Evolutionary conservation across 2,113 vertebrate species (phyloP).

Genomic region (Myrmophylax atrothorax): DNA sequence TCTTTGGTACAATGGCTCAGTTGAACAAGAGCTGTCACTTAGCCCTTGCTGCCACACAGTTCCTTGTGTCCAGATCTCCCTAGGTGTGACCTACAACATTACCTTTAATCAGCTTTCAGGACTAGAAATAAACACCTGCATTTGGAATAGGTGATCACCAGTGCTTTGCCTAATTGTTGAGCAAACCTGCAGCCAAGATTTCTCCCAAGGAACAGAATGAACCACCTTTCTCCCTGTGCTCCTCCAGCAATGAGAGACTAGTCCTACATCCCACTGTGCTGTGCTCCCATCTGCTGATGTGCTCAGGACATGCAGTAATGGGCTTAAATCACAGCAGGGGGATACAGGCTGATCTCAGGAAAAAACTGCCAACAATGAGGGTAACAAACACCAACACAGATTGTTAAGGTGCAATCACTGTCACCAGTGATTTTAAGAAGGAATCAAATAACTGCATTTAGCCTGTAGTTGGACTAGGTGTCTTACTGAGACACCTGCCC

Average conservation of each 20-base stretch:
- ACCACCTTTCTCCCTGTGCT: neutral
- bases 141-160: neutral
- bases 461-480: neutral
- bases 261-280: neutral
- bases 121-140: neutral
- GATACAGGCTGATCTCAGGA: neutral
- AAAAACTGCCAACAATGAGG: neutral
- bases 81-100: neutral
- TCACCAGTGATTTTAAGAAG: neutral
- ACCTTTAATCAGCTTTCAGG: neutral
- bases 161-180: neutral
- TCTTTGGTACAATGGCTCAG: neutral
- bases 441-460: neutral
- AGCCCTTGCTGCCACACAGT: neutral
- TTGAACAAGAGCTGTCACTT: neutral
- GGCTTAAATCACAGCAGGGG: neutral
- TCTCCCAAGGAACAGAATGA: neutral
- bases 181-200: neutral
- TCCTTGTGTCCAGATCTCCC: neutral
- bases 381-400: neutral
- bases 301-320: fast-evolving
- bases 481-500: neutral
- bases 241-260: neutral
- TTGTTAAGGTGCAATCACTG: neutral
- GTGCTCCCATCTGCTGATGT: neutral